These are phyloP conservation scores for Anthoptus insignis DNA, from an alignment of 2,888 invertebrate genomes.

Conservation along the genomic window DNA sequence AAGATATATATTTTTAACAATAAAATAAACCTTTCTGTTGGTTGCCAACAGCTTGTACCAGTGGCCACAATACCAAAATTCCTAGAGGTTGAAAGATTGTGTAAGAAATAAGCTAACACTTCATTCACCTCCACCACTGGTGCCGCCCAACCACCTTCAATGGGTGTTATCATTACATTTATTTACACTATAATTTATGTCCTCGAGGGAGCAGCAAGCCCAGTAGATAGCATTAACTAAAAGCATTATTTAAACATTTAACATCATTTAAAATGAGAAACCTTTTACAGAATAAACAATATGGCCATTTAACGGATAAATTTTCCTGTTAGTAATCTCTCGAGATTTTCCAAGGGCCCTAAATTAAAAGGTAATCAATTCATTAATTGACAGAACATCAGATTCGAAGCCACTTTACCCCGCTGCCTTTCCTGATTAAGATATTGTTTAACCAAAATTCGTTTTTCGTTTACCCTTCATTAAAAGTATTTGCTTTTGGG, in stretches of 20 bases:
- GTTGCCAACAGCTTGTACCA: too few species aligned
- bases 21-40: too few species aligned
- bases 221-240: neutral
- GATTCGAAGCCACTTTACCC: constrained; percentile 50
- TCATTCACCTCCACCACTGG: too few species aligned
- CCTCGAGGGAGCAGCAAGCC: too few species aligned
- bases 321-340: constrained; percentile 19
- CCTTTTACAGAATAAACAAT: constrained; percentile 3
- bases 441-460: constrained; percentile 27
- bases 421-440: constrained; percentile 42
- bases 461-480: constrained; percentile 38
- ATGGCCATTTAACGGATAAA: constrained; percentile 25
- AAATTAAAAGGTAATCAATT: constrained; percentile 52
- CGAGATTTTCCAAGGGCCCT: constrained; percentile 34
- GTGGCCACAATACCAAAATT: too few species aligned
- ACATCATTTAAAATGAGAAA: neutral
- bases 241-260: constrained; percentile 1
- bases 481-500: constrained; percentile 20
- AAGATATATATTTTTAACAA: too few species aligned
- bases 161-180: too few species aligned
- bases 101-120: too few species aligned
- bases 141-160: too few species aligned
- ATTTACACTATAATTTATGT: too few species aligned
- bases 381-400: constrained; percentile 56
- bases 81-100: too few species aligned